Conservation (phyloP, 2,888 invertebrate species). For the Agonopterix heracliana region DNA sequence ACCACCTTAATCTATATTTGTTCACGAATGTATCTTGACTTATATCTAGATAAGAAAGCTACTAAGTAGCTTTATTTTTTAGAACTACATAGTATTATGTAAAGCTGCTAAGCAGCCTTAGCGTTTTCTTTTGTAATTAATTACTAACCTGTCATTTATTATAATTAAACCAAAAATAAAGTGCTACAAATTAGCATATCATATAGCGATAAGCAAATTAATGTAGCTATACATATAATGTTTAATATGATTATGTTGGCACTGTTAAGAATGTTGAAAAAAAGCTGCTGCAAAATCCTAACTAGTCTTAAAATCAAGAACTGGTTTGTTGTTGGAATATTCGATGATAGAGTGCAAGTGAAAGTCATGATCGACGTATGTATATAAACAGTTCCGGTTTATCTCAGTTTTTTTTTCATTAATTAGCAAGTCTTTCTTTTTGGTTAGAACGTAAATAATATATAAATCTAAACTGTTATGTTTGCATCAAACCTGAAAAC, state of each 20-base stretch:
- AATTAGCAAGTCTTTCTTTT: conserved; percentile 37
- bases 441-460: conserved; percentile 17
- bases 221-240: conserved; percentile 16
- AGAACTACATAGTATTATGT: background rate
- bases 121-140: conserved; percentile 35
- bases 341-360: conserved; percentile 69
- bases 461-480: background rate
- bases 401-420: conserved; percentile 45
- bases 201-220: conserved; percentile 37
- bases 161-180: conserved; percentile 37
- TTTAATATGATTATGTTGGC: conserved; percentile 18
- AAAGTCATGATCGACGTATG: conserved; percentile 67
- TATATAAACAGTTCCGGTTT: conserved; percentile 67
- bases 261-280: conserved; percentile 23
- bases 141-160: conserved; percentile 30
- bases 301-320: conserved; percentile 46
- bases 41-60: too few species aligned
- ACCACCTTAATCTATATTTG: too few species aligned
- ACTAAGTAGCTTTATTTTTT: background rate
- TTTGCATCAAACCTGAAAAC: conserved; percentile 9
- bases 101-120: conserved; percentile 9
- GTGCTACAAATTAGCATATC: conserved; percentile 30
- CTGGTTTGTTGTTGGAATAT: conserved; percentile 65
- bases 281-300: conserved; percentile 32
- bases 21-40: too few species aligned